A percentile compares a stretch with the other conserved stretches of the same genome.
Conservation (phyloP, 2,113 vertebrate genomes). For the Puntigrus tetrazona region DNA sequence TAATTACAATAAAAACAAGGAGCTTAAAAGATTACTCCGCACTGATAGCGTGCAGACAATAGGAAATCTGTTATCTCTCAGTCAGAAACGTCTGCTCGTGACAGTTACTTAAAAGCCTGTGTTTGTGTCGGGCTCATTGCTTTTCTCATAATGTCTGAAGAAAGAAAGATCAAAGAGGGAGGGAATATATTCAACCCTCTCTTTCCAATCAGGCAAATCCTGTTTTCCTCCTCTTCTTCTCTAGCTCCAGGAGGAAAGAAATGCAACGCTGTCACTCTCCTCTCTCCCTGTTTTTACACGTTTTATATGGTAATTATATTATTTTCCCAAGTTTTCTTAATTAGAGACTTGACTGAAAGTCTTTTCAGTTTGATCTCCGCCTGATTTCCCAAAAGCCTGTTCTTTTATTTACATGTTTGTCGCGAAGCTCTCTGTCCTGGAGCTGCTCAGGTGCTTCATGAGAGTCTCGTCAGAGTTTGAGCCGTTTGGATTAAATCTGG, state of each 20-base stretch:
- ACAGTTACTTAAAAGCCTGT: background rate
- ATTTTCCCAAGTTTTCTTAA: background rate
- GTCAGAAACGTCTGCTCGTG: slow-evolving; percentile 60
- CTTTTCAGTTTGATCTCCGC: background rate
- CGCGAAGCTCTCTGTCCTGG: background rate
- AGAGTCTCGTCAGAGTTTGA: background rate
- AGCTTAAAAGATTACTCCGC: slow-evolving; percentile 71
- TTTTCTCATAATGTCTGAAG: slow-evolving; percentile 4
- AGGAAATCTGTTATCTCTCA: slow-evolving; percentile 61
- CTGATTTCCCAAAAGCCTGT: background rate
- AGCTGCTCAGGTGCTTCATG: background rate
- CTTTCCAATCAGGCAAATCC: slow-evolving; percentile 48
- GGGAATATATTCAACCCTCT: background rate
- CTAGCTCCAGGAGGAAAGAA: slow-evolving; percentile 24
- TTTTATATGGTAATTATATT: slow-evolving; percentile 28
- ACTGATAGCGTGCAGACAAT: slow-evolving; percentile 65
- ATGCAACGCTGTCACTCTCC: slow-evolving; percentile 33
- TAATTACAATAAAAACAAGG: slow-evolving; percentile 76
- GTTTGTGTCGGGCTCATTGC: background rate
- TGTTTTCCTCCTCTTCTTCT: slow-evolving; percentile 12
- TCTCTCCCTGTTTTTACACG: slow-evolving; percentile 21
- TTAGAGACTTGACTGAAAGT: background rate
- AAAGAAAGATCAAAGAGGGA: slow-evolving; percentile 32
- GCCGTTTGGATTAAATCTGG: background rate
- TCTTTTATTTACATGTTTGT: background rate